A percentile compares a stretch with the other conserved stretches of the same genome.
Conservation (phyloP, 2,888 invertebrate genomes). For the Bombylius discolor region DNA sequence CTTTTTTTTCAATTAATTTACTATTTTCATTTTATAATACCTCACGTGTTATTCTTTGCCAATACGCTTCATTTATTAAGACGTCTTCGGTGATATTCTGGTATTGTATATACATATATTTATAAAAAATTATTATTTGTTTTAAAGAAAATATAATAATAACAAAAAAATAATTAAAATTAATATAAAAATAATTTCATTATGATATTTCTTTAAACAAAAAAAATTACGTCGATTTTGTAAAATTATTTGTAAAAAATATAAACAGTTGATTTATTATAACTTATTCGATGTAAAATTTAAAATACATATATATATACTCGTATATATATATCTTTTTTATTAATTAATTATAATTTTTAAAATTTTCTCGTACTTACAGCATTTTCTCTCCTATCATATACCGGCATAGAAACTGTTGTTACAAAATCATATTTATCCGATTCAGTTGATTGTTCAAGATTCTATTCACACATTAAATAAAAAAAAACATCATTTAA, state of each 20-base stretch:
- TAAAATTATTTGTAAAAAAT: too few species aligned
- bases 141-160: background rate
- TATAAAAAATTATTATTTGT: too few species aligned
- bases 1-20: background rate
- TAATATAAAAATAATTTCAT: too few species aligned
- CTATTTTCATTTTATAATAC: constrained; percentile 45
- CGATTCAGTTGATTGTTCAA: constrained; percentile 39
- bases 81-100: constrained; percentile 94
- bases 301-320: too few species aligned
- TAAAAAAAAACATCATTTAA: background rate
- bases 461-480: constrained; percentile 20
- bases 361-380: constrained; percentile 41
- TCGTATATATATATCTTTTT: too few species aligned
- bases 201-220: too few species aligned
- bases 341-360: background rate
- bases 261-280: too few species aligned
- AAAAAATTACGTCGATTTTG: too few species aligned
- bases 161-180: background rate
- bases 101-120: constrained; percentile 30
- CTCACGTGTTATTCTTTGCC: constrained; percentile 87
- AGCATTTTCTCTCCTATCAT: constrained; percentile 73
- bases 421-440: constrained; percentile 69
- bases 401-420: constrained; percentile 86
- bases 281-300: too few species aligned
- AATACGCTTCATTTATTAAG: constrained; percentile 87